Percentiles rank a stretch among this genome's conserved stretches.
phyloP scores from a whole-genome alignment of 2,113 vertebrate species.

The Phalacrocorax aristotelis region DNA sequence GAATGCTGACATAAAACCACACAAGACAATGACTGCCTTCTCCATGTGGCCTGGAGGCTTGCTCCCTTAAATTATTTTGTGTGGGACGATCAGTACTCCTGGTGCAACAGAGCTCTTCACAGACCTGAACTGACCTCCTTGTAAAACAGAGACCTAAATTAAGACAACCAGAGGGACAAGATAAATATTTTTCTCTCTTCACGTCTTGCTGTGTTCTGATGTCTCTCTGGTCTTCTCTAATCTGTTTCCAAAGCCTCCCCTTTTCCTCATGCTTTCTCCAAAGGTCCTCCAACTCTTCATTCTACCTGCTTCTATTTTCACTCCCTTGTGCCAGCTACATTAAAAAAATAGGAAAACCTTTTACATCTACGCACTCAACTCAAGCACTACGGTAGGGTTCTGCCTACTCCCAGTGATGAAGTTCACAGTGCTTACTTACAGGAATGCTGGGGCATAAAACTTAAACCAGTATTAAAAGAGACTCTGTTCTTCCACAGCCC shows the following conservation, averaged over 20 bases:
- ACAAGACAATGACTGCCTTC: neutral
- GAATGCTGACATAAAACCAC: neutral
- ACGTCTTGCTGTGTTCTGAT: neutral
- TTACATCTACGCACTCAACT: neutral
- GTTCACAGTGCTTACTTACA: accelerated
- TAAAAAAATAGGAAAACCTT: neutral
- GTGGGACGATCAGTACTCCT: neutral
- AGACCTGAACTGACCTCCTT: neutral
- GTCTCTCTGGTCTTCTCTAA: neutral
- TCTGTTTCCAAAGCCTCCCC: neutral
- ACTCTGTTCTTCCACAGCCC: neutral
- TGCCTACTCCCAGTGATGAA: neutral
- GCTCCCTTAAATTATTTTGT: neutral
- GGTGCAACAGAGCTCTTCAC: neutral
- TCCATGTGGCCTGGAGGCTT: neutral
- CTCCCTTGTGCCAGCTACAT: neutral
- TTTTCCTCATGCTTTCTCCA: neutral
- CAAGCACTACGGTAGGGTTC: neutral
- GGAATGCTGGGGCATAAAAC: neutral
- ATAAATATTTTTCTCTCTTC: neutral
- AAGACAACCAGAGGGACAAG: neutral
- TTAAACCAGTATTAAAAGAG: neutral
- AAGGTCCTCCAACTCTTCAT: neutral
- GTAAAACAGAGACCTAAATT: neutral
- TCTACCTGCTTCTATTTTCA: neutral